A percentile compares a stretch with the other conserved stretches of the same genome.
phyloP scores from a whole-genome alignment of 2,797 vertebrate species.

The Novumbra hubbsi region DNA sequence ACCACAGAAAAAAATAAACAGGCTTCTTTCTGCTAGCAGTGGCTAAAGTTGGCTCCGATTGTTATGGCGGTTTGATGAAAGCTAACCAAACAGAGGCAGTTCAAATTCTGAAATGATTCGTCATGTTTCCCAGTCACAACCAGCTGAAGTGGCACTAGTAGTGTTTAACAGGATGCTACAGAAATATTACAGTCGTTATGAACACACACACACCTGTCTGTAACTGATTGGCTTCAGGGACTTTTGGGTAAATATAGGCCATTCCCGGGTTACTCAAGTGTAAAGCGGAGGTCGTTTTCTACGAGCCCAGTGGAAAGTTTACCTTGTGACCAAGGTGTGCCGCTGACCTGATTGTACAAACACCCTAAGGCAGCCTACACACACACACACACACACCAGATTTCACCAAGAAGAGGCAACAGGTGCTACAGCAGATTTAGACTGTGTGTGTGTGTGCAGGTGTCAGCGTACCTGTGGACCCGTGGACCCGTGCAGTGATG shows the following conservation, averaged over 20 bases:
- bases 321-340: conserved; percentile 63
- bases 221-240: conserved; percentile 16
- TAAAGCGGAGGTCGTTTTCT: conserved; percentile 49
- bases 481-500: conserved; percentile 7
- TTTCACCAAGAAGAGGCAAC: conserved; percentile 56
- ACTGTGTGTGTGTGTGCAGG: neutral
- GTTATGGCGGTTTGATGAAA: no score
- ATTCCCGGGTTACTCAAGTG: conserved; percentile 44
- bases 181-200: neutral
- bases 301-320: conserved; percentile 66
- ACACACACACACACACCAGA: conserved; percentile 34
- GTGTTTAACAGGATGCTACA: neutral
- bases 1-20: no score
- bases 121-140: conserved; percentile 3
- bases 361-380: conserved; percentile 48
- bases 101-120: neutral
- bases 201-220: conserved; percentile 1
- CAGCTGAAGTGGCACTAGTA: neutral
- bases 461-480: no score
- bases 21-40: no score
- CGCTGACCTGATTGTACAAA: conserved; percentile 64
- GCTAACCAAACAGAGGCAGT: no score
- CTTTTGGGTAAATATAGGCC: conserved; percentile 33
- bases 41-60: no score
- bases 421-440: conserved; percentile 39